Percentiles rank a stretch among this genome's conserved stretches.
Evolutionary conservation across 2,113 vertebrate genomes (phyloP).

Genomic region (Aramus guarauna): DNA sequence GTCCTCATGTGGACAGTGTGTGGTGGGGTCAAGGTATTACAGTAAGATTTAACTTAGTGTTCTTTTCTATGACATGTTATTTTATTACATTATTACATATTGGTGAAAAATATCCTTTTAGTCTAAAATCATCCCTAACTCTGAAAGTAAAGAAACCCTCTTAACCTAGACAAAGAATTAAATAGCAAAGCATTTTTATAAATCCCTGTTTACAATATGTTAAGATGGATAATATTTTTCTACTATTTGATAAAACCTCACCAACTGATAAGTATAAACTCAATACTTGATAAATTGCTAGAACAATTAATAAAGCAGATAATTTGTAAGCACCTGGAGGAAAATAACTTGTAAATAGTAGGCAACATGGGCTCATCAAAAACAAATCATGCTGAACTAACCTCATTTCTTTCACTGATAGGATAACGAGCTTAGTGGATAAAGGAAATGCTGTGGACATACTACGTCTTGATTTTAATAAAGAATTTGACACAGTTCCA

Average conservation of each 20-base stretch:
- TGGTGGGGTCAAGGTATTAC: not conserved
- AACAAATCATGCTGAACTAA: constrained; percentile 67
- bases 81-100: not conserved
- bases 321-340: constrained; percentile 13
- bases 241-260: not conserved
- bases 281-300: not conserved
- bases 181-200: not conserved
- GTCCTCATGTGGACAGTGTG: not conserved
- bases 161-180: not conserved
- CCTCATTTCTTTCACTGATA: constrained; percentile 47
- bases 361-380: constrained; percentile 47
- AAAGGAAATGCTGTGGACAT: constrained; percentile 30
- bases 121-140: not conserved
- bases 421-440: constrained; percentile 49
- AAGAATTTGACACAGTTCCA: constrained; percentile 43
- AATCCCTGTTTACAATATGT: not conserved
- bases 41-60: not conserved
- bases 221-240: not conserved
- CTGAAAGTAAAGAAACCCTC: not conserved
- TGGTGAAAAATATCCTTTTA: not conserved
- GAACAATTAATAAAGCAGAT: constrained; percentile 54
- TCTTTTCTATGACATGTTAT: not conserved
- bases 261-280: not conserved
- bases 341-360: constrained; percentile 41
- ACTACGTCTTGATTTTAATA: constrained; percentile 33